Evolutionary conservation across 2,797 vertebrate species (phyloP).

Genomic region (Saxicola maurus): DNA sequence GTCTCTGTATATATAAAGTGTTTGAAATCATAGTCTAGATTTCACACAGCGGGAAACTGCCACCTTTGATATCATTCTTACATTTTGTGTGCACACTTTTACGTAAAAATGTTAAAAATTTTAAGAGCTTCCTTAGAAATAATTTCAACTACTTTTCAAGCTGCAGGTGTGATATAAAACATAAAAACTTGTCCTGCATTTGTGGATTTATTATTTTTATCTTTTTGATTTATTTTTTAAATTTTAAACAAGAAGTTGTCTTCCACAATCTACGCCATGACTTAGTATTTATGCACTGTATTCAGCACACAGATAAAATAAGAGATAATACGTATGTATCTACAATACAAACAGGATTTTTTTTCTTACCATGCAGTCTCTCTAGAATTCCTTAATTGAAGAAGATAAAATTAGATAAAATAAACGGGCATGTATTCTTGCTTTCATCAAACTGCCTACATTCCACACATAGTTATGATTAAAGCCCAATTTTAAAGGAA

Average conservation of each 20-base stretch:
- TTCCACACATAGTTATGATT: not conserved
- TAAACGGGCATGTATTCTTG: not conserved
- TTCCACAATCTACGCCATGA: not conserved
- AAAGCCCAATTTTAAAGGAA: not conserved
- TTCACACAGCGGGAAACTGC: not conserved
- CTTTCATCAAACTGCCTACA: not conserved
- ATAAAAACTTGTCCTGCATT: not conserved
- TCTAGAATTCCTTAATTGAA: not conserved
- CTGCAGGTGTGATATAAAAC: not conserved
- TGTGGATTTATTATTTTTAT: not conserved
- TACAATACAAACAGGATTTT: not conserved
- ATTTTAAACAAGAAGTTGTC: not conserved
- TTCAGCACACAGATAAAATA: not conserved
- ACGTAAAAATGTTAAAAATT: not conserved
- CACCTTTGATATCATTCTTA: not conserved
- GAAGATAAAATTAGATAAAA: not conserved
- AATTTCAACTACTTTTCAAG: not conserved
- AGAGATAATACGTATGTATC: not conserved
- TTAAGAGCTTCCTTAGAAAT: not conserved
- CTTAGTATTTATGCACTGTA: not conserved
- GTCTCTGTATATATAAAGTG: not conserved
- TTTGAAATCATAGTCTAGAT: not conserved
- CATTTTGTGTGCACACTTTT: fast-evolving
- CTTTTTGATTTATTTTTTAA: not conserved
- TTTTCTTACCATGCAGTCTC: not conserved